phyloP scores from a whole-genome alignment of 2,113 vertebrate species.

The Erythrolamprus reginae region DNA sequence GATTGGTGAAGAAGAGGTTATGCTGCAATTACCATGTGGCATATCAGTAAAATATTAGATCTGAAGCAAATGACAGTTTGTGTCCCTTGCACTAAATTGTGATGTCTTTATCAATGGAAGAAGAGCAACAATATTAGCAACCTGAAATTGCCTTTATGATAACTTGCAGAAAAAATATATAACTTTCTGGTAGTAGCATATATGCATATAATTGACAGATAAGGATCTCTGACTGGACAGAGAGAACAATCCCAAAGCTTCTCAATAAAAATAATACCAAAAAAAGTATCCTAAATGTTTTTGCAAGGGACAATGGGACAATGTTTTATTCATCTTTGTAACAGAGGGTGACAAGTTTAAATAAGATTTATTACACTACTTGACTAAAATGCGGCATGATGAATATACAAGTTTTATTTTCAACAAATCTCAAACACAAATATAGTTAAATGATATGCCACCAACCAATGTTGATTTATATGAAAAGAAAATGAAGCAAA shows the following conservation, averaged over 20 bases:
- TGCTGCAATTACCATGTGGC: background rate
- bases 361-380: constrained; percentile 58
- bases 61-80: constrained; percentile 22
- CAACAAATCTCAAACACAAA: constrained; percentile 50
- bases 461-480: constrained; percentile 56
- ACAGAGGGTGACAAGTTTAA: constrained; percentile 49
- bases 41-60: background rate
- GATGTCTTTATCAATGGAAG: constrained; percentile 24
- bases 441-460: constrained; percentile 61
- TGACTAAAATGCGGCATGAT: constrained; percentile 41
- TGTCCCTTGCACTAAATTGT: constrained; percentile 27
- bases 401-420: constrained; percentile 50
- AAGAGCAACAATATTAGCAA: constrained; percentile 38
- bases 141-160: constrained; percentile 37
- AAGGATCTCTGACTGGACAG: constrained; percentile 42
- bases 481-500: constrained; percentile 64
- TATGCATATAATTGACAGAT: constrained; percentile 37
- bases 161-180: constrained; percentile 12
- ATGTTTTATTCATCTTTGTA: constrained; percentile 58
- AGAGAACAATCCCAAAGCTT: background rate
- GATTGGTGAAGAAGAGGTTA: background rate
- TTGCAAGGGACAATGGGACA: constrained; percentile 29
- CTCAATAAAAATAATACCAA: constrained; percentile 3
- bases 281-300: constrained; percentile 30
- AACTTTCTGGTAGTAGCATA: constrained; percentile 41